These are phyloP conservation scores for Tetranychus truncatus DNA, from an alignment of 2,888 invertebrate genomes.

Conservation along the genomic window DNA sequence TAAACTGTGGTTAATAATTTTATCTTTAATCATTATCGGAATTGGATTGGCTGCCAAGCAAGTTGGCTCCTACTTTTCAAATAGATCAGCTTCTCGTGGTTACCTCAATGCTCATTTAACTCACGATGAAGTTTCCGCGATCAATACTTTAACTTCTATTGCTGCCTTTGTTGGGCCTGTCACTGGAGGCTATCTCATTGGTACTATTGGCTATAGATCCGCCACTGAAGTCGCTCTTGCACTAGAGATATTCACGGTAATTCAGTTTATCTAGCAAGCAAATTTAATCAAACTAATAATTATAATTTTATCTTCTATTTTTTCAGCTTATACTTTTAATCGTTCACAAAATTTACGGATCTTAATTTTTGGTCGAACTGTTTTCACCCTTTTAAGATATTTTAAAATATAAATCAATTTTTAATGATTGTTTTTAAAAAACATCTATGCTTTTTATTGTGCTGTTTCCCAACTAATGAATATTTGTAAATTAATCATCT, in stretches of 20 bases:
- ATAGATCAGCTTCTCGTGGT: slow-evolving; percentile 43
- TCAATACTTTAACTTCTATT: slow-evolving; percentile 67
- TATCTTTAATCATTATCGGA: slow-evolving; percentile 51
- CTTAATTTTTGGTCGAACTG: too few relatives aligned
- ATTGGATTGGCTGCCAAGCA: slow-evolving; percentile 66
- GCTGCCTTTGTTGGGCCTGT: slow-evolving; percentile 20
- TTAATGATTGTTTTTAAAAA: too few relatives aligned
- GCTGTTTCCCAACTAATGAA: too few relatives aligned
- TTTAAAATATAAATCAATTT: too few relatives aligned
- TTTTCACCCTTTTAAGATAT: too few relatives aligned
- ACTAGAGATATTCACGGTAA: slow-evolving; percentile 18
- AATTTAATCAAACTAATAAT: background rate
- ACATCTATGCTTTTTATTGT: too few relatives aligned
- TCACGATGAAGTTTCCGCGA: slow-evolving; percentile 67
- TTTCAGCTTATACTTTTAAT: too few relatives aligned
- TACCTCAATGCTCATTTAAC: slow-evolving; percentile 69
- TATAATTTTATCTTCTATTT: too few relatives aligned
- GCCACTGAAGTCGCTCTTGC: slow-evolving; percentile 10
- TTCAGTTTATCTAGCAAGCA: background rate
- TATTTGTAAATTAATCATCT: too few relatives aligned
- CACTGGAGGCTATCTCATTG: slow-evolving; percentile 18
- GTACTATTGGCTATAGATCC: slow-evolving; percentile 14
- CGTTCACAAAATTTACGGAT: too few relatives aligned
- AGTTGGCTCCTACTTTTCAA: slow-evolving; percentile 63
- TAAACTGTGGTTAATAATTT: slow-evolving; percentile 43